These are phyloP conservation scores for Acrocyrtus sp. DNA, from an alignment of 2,888 invertebrate genomes.

Conservation along the genomic window DNA sequence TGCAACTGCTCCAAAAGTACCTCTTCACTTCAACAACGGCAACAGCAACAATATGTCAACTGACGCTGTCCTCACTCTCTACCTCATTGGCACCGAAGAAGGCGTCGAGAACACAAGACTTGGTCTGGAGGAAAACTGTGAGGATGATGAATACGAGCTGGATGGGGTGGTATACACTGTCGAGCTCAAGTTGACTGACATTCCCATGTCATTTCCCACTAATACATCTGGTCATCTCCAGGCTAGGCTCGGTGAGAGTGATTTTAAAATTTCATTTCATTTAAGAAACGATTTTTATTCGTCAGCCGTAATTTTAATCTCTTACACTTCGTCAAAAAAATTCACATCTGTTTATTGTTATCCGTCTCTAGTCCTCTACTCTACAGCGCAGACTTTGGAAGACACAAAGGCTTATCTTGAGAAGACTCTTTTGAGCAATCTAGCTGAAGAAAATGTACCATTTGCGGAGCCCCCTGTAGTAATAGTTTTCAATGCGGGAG, in stretches of 20 bases:
- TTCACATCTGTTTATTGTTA: no score
- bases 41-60: constrained; percentile 61
- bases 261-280: no score
- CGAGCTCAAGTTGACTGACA: constrained; percentile 69
- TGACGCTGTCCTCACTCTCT: constrained; percentile 62
- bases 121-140: constrained; percentile 77
- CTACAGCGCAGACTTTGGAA: constrained; percentile 90
- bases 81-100: constrained; percentile 60
- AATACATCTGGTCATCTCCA: constrained; percentile 57
- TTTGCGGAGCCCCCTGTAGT: constrained; percentile 63
- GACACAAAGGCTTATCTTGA: constrained; percentile 91
- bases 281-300: no score
- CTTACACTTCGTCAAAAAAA: no score
- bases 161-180: constrained; percentile 83
- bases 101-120: constrained; percentile 58
- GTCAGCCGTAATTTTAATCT: no score
- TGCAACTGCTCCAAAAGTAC: constrained; percentile 62
- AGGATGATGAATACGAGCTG: constrained; percentile 85
- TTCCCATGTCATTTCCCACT: constrained; percentile 59
- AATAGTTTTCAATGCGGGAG: constrained; percentile 58
- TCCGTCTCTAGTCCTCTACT: constrained; percentile 74
- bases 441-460: constrained; percentile 88
- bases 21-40: constrained; percentile 61
- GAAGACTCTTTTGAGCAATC: constrained; percentile 87
- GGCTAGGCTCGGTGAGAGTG: no score